Evolutionary conservation across 2,888 invertebrate species (phyloP).

Genomic region (Stegana nigrithorax): DNA sequence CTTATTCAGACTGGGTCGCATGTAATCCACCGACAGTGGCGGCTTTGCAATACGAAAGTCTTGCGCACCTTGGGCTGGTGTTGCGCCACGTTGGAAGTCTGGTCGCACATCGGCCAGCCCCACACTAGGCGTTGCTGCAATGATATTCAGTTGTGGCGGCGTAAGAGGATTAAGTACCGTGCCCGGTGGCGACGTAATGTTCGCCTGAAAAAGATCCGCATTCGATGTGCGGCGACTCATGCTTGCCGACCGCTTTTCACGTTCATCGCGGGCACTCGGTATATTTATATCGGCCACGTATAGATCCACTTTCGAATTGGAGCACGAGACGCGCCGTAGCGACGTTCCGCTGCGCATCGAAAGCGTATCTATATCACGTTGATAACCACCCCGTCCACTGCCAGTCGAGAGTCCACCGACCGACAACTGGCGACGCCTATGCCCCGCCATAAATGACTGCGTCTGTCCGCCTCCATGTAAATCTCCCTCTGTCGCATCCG

Average conservation of each 20-base stretch:
- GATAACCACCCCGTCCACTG: constrained; percentile 49
- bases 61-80: constrained; percentile 39
- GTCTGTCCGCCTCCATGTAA: constrained; percentile 27
- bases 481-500: constrained; percentile 58
- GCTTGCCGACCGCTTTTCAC: constrained; percentile 55
- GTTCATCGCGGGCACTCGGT: constrained; percentile 35
- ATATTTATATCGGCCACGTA: constrained; percentile 67
- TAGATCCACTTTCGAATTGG: constrained; percentile 64
- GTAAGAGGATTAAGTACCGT: constrained; percentile 28
- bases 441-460: constrained; percentile 42
- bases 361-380: constrained; percentile 55
- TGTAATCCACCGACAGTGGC: constrained; percentile 58
- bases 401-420: constrained; percentile 59
- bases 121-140: constrained; percentile 58
- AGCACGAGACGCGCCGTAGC: constrained; percentile 62
- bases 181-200: constrained; percentile 35
- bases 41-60: constrained; percentile 59
- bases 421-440: constrained; percentile 56
- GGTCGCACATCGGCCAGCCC: constrained; percentile 38
- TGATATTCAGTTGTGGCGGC: constrained; percentile 53
- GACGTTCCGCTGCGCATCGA: constrained; percentile 66
- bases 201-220: constrained; percentile 55
- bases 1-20: constrained; percentile 59
- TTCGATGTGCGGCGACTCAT: constrained; percentile 61
- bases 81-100: constrained; percentile 42